Evolutionary conservation across 2,797 vertebrate genomes (phyloP).

Genomic region (Amblyopsis hoosieri): DNA sequence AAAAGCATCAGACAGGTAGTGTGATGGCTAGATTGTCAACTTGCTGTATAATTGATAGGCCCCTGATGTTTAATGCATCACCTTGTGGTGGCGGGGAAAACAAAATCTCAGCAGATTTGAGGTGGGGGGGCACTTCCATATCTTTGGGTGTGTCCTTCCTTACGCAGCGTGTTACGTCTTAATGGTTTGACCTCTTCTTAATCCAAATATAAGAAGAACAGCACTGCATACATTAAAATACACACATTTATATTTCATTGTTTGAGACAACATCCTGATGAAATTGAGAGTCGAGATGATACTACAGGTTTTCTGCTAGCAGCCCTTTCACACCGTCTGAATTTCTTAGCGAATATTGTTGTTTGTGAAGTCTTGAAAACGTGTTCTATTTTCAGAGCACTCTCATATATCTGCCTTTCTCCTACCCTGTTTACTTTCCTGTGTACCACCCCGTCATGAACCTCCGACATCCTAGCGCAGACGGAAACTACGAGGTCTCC

Average conservation of each 20-base stretch:
- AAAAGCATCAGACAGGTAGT: conserved; percentile 53
- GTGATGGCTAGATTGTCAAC: conserved; percentile 58
- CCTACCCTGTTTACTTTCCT: conserved; percentile 1
- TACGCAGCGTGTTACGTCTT: conserved; percentile 8
- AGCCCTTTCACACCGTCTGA: background rate
- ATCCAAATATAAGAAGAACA: too few species aligned
- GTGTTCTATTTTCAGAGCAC: background rate
- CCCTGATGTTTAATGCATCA: conserved; percentile 68
- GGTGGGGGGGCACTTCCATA: conserved; percentile 1
- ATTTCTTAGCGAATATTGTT: background rate
- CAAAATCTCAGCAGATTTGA: conserved; percentile 56
- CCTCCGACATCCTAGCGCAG: conserved; percentile 65
- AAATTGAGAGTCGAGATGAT: too few species aligned
- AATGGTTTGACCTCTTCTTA: background rate
- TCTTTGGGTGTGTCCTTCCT: conserved; percentile 21
- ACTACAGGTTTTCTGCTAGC: too few species aligned
- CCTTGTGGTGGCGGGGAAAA: conserved; percentile 29
- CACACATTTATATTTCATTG: too few species aligned
- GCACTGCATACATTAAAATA: too few species aligned
- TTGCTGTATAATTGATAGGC: conserved; percentile 69
- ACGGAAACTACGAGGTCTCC: conserved; percentile 83
- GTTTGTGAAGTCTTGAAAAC: background rate
- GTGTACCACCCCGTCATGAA: background rate
- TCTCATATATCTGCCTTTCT: background rate
- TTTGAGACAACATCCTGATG: too few species aligned